These are phyloP conservation scores for Thomomys bottae DNA, from an alignment of 2,113 vertebrate species.

Conservation along the genomic window DNA sequence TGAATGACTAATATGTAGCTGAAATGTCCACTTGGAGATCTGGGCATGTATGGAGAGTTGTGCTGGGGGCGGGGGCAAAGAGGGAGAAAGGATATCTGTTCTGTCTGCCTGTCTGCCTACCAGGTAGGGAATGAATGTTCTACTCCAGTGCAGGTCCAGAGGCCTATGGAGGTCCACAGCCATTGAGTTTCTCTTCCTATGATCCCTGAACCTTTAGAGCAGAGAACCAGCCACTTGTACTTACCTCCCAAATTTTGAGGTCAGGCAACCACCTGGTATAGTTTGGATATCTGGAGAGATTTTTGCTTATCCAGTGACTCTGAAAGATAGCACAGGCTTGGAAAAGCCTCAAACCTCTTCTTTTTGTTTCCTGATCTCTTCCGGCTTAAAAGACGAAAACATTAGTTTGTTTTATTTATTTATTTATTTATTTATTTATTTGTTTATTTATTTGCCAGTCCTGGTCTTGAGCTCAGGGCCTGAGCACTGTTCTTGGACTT, in stretches of 20 bases:
- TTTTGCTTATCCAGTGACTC: neutral
- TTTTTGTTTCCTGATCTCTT: neutral
- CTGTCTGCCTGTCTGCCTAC: neutral
- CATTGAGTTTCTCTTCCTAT: neutral
- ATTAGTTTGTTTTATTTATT: too few relatives aligned
- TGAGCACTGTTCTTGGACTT: too few relatives aligned
- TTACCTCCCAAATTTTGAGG: neutral
- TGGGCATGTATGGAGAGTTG: neutral
- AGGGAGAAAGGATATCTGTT: neutral
- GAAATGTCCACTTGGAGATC: neutral
- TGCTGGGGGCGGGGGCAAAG: too few relatives aligned
- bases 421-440: too few relatives aligned
- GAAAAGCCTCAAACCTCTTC: too few relatives aligned
- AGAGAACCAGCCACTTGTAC: neutral
- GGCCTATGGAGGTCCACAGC: neutral
- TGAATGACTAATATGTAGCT: neutral
- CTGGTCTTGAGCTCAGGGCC: too few relatives aligned
- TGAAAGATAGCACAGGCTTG: neutral
- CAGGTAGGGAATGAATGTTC: neutral
- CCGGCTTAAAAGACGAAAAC: neutral
- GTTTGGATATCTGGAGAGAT: rapidly evolving
- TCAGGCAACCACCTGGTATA: too few relatives aligned
- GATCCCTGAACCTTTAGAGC: neutral
- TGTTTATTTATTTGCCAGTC: too few relatives aligned
- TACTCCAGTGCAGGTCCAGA: neutral